A percentile compares a stretch with the other conserved stretches of the same genome.
Conservation (phyloP, 1,140 invertebrate genomes). For the Lineus longissimus region DNA sequence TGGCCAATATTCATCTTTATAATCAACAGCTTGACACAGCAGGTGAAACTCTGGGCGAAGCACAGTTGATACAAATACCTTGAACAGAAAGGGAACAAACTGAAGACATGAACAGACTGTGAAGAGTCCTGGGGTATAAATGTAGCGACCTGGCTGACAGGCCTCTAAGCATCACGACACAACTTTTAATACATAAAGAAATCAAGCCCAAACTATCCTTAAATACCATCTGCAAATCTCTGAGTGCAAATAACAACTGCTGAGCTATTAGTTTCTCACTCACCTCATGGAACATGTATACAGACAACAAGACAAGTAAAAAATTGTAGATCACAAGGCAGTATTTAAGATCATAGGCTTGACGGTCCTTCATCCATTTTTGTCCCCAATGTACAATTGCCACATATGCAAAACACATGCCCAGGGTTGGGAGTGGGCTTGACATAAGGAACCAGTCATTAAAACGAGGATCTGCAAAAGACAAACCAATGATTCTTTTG, state of each 20-base stretch:
- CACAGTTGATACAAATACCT: constrained; percentile 28
- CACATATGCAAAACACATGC: constrained; percentile 48
- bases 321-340: constrained; percentile 80
- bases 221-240: too few relatives aligned
- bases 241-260: too few relatives aligned
- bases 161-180: too few relatives aligned
- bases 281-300: constrained; percentile 62
- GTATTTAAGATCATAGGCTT: constrained; percentile 75
- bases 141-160: too few relatives aligned
- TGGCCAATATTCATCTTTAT: constrained; percentile 21
- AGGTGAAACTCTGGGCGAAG: constrained; percentile 70
- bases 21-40: constrained; percentile 27
- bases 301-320: constrained; percentile 76
- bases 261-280: too few relatives aligned
- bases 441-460: constrained; percentile 55
- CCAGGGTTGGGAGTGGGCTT: constrained; percentile 50
- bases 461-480: constrained; percentile 51
- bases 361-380: constrained; percentile 78
- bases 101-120: too few relatives aligned
- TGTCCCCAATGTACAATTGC: constrained; percentile 62
- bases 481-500: too few relatives aligned
- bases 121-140: too few relatives aligned
- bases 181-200: too few relatives aligned
- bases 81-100: constrained; percentile 9
- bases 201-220: too few relatives aligned